Evolutionary conservation across 2,113 vertebrate species (phyloP).

Genomic region (Trematocara macrostoma): DNA sequence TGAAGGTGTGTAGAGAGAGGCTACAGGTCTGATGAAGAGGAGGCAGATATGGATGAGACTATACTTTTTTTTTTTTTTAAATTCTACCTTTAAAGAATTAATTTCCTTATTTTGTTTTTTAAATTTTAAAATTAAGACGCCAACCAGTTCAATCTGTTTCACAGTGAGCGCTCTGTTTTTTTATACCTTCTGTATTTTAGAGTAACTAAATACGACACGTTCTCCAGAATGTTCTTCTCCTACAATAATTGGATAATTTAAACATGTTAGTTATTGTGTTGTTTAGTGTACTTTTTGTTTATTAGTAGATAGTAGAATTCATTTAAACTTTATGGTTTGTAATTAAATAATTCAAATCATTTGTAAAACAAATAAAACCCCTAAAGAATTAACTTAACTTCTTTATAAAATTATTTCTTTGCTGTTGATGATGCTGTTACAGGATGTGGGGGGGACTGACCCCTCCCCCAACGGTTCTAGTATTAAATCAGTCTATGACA

Average conservation of each 20-base stretch:
- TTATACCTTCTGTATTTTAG: neutral
- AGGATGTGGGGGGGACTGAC: neutral
- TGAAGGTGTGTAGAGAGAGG: neutral
- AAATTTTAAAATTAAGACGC: neutral
- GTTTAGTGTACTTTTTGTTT: neutral
- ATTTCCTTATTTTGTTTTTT: neutral
- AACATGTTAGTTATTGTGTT: neutral
- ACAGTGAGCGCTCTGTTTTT: neutral
- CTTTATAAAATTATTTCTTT: neutral
- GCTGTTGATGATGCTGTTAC: neutral
- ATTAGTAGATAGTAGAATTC: neutral
- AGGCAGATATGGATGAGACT: neutral
- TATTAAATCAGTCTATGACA: neutral
- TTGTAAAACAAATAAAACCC: neutral
- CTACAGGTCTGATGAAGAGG: neutral
- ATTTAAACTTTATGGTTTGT: neutral
- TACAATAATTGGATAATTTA: neutral
- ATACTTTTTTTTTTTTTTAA: accelerated
- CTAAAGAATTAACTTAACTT: neutral
- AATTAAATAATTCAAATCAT: neutral
- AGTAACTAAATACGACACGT: neutral
- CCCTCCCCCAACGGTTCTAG: neutral
- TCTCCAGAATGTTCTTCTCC: neutral
- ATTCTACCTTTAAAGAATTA: neutral
- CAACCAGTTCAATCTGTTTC: neutral